A percentile compares a stretch with the other conserved stretches of the same genome.
Conservation (phyloP, 2,888 invertebrate species). For the Phlogophora meticulosa region DNA sequence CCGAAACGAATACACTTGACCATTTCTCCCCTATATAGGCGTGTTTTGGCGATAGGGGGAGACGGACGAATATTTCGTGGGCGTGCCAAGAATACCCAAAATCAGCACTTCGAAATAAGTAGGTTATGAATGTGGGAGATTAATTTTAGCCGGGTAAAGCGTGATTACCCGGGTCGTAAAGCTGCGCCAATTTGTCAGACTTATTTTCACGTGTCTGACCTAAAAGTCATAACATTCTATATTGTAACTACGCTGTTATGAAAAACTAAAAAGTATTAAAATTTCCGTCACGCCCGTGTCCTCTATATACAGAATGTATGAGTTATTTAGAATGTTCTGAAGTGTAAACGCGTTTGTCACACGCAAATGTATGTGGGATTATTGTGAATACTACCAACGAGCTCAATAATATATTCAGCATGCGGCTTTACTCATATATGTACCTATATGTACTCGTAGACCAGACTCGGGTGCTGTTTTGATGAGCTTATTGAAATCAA, state of each 20-base stretch:
- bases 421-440: slow-evolving; percentile 22
- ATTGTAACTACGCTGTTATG: background rate
- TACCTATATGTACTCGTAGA: background rate
- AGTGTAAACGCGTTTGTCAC: slow-evolving; percentile 56
- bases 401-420: slow-evolving; percentile 53
- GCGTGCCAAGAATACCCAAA: slow-evolving; percentile 52
- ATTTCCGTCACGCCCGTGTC: slow-evolving; percentile 29
- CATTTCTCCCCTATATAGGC: slow-evolving; percentile 31
- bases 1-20: slow-evolving; percentile 39
- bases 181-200: slow-evolving; percentile 28
- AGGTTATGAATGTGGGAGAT: slow-evolving; percentile 51
- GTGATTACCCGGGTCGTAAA: slow-evolving; percentile 29
- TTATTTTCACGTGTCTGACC: slow-evolving; percentile 32
- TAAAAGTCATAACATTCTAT: background rate
- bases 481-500: slow-evolving; percentile 1
- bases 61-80: slow-evolving; percentile 31
- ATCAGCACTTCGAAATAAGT: slow-evolving; percentile 48
- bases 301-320: slow-evolving; percentile 20
- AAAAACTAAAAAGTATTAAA: slow-evolving; percentile 11
- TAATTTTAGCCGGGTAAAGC: slow-evolving; percentile 33
- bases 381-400: slow-evolving; percentile 49
- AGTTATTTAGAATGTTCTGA: slow-evolving; percentile 37
- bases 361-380: slow-evolving; percentile 46
- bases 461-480: background rate
- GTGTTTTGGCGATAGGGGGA: slow-evolving; percentile 32